These are phyloP conservation scores for Paracanthobrama guichenoti DNA, from an alignment of 2,113 vertebrate species.

Conservation along the genomic window DNA sequence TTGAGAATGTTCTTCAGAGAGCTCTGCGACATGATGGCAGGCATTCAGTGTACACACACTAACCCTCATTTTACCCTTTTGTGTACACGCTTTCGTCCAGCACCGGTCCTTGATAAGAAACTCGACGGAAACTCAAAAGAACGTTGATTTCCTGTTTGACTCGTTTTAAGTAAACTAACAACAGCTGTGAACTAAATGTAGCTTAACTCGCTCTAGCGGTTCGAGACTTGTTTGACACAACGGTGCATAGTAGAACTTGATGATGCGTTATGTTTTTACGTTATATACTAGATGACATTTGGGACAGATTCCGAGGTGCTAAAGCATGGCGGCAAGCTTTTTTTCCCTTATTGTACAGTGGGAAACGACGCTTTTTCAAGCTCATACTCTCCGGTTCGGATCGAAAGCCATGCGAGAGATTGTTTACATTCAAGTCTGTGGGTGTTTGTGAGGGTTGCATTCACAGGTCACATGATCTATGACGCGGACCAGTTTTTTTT, in stretches of 20 bases:
- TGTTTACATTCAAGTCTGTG: constrained; percentile 66
- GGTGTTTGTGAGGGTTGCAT: constrained; percentile 63
- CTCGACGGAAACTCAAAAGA: constrained; percentile 44
- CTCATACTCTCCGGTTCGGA: constrained; percentile 64
- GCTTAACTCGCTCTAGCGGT: constrained; percentile 28
- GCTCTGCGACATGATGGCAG: constrained; percentile 18
- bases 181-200: constrained; percentile 54
- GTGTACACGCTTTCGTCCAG: constrained; percentile 66
- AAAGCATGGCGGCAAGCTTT: constrained; percentile 13
- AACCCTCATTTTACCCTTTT: constrained; percentile 66
- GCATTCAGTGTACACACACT: constrained; percentile 62
- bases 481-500: constrained; percentile 60
- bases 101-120: constrained; percentile 61
- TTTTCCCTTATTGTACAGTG: background rate
- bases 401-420: constrained; percentile 71
- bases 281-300: background rate
- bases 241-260: constrained; percentile 21
- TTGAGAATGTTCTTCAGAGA: constrained; percentile 53
- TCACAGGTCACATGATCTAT: constrained; percentile 60
- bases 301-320: constrained; percentile 24
- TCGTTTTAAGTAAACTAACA: constrained; percentile 59
- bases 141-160: constrained; percentile 47
- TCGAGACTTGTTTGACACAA: constrained; percentile 4
- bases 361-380: background rate
- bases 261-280: background rate